These are phyloP conservation scores for Cremastinae sp. DNA, from an alignment of 2,888 invertebrate genomes.

Conservation along the genomic window DNA sequence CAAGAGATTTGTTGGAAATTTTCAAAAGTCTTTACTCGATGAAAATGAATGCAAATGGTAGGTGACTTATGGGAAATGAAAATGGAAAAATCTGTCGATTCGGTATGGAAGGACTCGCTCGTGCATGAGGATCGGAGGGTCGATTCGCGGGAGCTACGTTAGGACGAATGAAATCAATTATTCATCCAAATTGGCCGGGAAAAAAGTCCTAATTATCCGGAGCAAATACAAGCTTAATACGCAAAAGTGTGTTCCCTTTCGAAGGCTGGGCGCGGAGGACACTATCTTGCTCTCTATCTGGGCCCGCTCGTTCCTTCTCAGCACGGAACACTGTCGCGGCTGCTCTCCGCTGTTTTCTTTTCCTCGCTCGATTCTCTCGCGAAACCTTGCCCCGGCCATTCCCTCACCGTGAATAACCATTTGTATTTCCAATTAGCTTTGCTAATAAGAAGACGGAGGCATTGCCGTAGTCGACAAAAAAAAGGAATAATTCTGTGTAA, in stretches of 20 bases:
- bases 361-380: constrained; percentile 64
- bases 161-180: constrained; percentile 78
- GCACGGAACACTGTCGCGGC: constrained; percentile 41
- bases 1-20: no score
- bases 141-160: constrained; percentile 58
- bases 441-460: constrained; percentile 80
- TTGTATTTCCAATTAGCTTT: constrained; percentile 81
- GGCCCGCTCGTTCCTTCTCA: constrained; percentile 33
- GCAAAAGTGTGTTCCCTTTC: constrained; percentile 72
- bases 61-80: no score
- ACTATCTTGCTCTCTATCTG: constrained; percentile 35
- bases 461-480: constrained; percentile 74
- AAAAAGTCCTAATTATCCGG: constrained; percentile 81
- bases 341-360: constrained; percentile 54
- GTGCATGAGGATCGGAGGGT: constrained; percentile 48
- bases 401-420: constrained; percentile 80
- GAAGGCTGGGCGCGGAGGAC: constrained; percentile 42
- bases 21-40: no score
- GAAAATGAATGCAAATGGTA: no score
- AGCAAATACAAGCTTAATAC: constrained; percentile 80
- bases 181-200: constrained; percentile 79
- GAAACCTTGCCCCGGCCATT: constrained; percentile 68
- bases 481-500: constrained; percentile 51
- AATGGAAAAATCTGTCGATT: constrained; percentile 28
- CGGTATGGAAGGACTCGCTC: constrained; percentile 2